Base-by-base conservation (phyloP, 2,797 vertebrate genomes). In the Hyperoplus lanceolatus region DNA sequence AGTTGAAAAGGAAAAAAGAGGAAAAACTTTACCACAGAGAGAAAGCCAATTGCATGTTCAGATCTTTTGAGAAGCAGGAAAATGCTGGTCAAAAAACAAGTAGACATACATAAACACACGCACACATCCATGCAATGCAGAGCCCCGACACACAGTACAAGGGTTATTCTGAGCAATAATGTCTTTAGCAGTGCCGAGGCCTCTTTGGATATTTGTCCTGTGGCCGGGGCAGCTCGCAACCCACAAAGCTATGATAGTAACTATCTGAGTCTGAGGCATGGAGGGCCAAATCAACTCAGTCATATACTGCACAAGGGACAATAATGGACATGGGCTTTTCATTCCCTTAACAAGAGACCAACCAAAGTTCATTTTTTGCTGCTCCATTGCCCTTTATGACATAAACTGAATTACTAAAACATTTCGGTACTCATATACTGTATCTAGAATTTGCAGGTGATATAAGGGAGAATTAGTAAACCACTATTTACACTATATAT, bases 81-180 rank as follows among this genome's bases (percentile, higher is more conserved):
- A 90, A 82, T 81, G 69, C 72, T 82, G 90, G 84, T 89, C 89
- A 90, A 90, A 92, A 91, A 92, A 91, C 89, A 92, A 73, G 82
- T 76, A 68, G 78, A 77, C 48, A 74, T 11, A 54, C 75, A 63
- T 61, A 71, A 72, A 63, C 75, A 71, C 39, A 62, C 75, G 64
- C 79, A 75, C 60, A 53, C 80, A 73, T 16, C 3, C 74, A 62
- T 38, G 10, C 56, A 68, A 80, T 69, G 59, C 76, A 53, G 36
- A 71, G 75, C 29, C 29, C 76, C 9, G 10, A 72, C 68, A 58
- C 83, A 75, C 59, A 51, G 65, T 75, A 66, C 70, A 14, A 29
- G 81, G 75, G 88, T 90, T 94, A 92, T 94, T 94, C 91, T 90
- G n/a, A 89, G 93, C 70, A 49, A 85, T 94, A 91, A 94, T 92